Percentiles rank a stretch among this genome's conserved stretches.
Conservation (phyloP, 2,888 invertebrate genomes). For the Noctua fimbriata region DNA sequence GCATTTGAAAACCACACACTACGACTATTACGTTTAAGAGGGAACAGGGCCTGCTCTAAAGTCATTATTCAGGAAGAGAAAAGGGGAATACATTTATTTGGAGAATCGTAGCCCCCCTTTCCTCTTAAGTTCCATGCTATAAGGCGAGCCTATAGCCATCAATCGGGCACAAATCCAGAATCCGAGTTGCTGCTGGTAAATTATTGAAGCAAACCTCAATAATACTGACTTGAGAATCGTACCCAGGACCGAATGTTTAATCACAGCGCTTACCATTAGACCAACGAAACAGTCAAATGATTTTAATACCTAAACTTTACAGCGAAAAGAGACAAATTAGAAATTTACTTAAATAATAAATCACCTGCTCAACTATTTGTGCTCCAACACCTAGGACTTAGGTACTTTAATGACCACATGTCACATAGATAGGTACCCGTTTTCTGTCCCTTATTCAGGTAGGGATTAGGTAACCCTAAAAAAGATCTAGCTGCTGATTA, state of each 20-base stretch:
- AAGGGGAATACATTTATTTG: too few species aligned
- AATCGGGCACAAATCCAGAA: background rate
- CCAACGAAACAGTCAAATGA: background rate
- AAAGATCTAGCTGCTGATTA: slow-evolving; percentile 28
- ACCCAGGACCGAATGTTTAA: background rate
- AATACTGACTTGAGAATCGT: background rate
- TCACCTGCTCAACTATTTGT: background rate
- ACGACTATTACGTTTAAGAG: background rate
- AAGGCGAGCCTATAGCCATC: background rate
- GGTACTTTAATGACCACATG: background rate
- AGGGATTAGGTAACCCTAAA: slow-evolving; percentile 23
- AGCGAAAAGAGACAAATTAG: background rate
- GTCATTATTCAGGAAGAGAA: too few species aligned
- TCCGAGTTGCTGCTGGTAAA: background rate
- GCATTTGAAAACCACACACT: background rate
- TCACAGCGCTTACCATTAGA: background rate
- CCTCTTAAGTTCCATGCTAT: background rate
- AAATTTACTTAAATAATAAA: background rate
- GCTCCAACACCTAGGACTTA: background rate
- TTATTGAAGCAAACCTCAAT: background rate
- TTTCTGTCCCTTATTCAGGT: slow-evolving; percentile 2
- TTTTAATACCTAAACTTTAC: background rate
- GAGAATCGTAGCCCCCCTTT: too few species aligned
- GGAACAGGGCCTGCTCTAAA: too few species aligned
- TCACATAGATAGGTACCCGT: background rate